Percentiles rank a stretch among this genome's conserved stretches.
Conservation (phyloP, 2,113 vertebrate genomes). For the Megaleporinus macrocephalus region DNA sequence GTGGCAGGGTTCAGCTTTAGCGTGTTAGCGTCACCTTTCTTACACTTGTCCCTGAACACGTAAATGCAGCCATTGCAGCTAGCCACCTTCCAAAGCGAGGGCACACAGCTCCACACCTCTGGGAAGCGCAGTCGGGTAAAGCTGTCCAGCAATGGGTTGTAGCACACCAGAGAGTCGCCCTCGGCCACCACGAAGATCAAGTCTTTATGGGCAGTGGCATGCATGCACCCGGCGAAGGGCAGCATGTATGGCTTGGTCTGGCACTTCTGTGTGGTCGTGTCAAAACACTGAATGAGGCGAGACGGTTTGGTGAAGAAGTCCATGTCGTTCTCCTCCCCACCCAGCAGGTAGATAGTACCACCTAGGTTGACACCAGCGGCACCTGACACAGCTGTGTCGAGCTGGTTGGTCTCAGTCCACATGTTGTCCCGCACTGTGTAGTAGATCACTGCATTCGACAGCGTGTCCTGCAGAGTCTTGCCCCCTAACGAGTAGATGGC, state of each 20-base stretch:
- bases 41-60: conserved; percentile 95
- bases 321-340: conserved; percentile 96
- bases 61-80: conserved; percentile 98
- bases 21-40: conserved; percentile 95
- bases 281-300: conserved; percentile 96
- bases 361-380: conserved; percentile 94
- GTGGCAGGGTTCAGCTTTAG: conserved; percentile 97
- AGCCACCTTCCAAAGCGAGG: conserved; percentile 96
- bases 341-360: conserved; percentile 93
- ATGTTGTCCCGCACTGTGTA: conserved; percentile 95
- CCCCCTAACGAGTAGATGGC: conserved; percentile 95
- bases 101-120: conserved; percentile 93
- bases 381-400: conserved; percentile 94
- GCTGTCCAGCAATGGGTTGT: conserved; percentile 95
- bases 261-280: conserved; percentile 90
- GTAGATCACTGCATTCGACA: conserved; percentile 95
- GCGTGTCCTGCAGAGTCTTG: conserved; percentile 94
- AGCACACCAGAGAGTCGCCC: conserved; percentile 94
- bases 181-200: conserved; percentile 95
- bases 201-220: conserved; percentile 95
- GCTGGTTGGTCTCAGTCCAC: conserved; percentile 94
- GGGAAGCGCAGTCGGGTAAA: conserved; percentile 96
- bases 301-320: conserved; percentile 99
- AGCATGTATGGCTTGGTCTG: conserved; percentile 93
- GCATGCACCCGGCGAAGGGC: conserved; percentile 95